These are phyloP conservation scores for Sipha flava DNA, from an alignment of 1,140 invertebrate species.

Conservation along the genomic window DNA sequence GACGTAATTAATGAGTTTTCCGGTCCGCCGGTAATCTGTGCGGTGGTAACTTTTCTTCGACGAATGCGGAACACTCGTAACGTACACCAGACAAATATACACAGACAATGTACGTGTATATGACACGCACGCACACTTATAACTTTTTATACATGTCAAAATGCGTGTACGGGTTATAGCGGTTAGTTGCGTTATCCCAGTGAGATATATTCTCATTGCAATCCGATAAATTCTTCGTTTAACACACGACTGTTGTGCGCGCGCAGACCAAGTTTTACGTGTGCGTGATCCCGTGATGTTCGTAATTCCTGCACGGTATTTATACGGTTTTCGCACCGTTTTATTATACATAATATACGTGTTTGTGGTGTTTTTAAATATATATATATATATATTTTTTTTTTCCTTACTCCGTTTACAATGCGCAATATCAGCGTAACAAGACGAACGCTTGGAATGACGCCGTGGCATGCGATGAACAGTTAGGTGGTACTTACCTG, in stretches of 20 bases:
- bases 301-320: no score
- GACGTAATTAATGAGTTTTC: conserved; percentile 10
- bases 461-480: background rate
- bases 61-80: background rate
- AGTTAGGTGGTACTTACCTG: conserved; percentile 18
- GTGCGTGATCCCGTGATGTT: background rate
- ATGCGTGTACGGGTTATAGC: no score
- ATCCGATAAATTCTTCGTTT: background rate
- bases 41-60: background rate
- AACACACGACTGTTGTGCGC: no score
- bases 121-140: no score
- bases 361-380: no score
- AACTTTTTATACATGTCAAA: no score
- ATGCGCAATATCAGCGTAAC: background rate
- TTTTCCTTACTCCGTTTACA: background rate
- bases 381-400: background rate
- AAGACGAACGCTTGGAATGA: background rate
- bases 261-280: no score
- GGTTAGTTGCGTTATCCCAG: no score
- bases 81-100: background rate
- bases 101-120: no score
- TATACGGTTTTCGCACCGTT: no score
- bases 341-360: background rate
- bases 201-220: background rate
- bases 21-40: background rate